Evolutionary conservation across 1,140 invertebrate genomes (phyloP).

Genomic region (Philopotamus ludificatus): DNA sequence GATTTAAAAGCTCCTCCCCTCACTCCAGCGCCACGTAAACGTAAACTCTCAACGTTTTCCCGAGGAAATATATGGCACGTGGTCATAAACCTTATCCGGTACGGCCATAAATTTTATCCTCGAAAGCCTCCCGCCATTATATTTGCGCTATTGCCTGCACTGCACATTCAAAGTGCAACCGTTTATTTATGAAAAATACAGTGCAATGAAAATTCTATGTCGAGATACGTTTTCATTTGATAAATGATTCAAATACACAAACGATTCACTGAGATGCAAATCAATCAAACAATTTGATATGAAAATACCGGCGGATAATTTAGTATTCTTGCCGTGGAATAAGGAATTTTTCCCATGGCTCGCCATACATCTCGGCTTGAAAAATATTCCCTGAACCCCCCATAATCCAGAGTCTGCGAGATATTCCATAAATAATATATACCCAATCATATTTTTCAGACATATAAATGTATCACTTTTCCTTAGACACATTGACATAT

Average conservation of each 20-base stretch:
- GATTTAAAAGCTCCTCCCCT: not conserved
- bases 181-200: not conserved
- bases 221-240: too few relatives aligned
- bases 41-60: not conserved
- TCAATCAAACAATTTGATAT: not conserved
- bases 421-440: too few relatives aligned
- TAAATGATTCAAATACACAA: not conserved
- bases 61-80: not conserved
- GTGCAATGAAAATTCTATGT: too few relatives aligned
- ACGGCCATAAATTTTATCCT: slow-evolving; percentile 11
- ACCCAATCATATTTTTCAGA: too few relatives aligned
- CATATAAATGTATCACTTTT: too few relatives aligned
- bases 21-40: too few relatives aligned
- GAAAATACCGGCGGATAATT: not conserved
- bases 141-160: not conserved
- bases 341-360: not conserved
- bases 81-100: slow-evolving; percentile 10
- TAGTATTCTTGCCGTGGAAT: not conserved
- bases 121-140: slow-evolving; percentile 12
- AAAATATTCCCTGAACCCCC: too few relatives aligned
- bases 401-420: too few relatives aligned
- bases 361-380: not conserved
- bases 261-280: not conserved
- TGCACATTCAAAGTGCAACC: not conserved
- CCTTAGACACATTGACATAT: too few relatives aligned